Base-by-base conservation (phyloP, 2,888 invertebrate genomes). In the Drosophila quinaria region DNA sequence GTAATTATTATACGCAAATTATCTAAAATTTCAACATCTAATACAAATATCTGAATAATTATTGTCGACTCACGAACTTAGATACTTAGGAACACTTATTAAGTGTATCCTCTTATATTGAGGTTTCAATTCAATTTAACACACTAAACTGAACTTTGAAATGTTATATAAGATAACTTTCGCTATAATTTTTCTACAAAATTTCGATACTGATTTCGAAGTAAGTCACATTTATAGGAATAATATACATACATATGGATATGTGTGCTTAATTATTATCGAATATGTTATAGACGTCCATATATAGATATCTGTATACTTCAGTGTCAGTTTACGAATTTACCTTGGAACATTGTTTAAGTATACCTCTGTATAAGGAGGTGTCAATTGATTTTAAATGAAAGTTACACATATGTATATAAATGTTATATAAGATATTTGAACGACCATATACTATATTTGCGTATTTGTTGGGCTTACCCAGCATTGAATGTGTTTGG, bases 241-340 rank as follows among this genome's bases (percentile, higher is more conserved):
- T 25, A 51, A 15, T 51, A 51, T n/a, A n/a, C n/a, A n/a, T n/a
- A n/a, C n/a, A n/a, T 51, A 22, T 22, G 25, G 17, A 25, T 25
- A 19, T 41, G 47, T 46, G 46, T 3, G 46, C n/a, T 25, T 25
- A 22, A 29, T 15, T n/a, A 5, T 22, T 55, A 56, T 44, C 22
- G 15, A 56, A 22, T 35, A 35, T 33, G 33, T 13, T 44, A 44
- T 56, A 33, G 55, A 56, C 44, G 55, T 56, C 55, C 35, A 56
- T 15, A 44, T 37, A 22, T 13, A 41, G 31, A 42, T 31, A 42
- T 42, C 33, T 51, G 51, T 51, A 35, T 19, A 22, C 22, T 15
- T 47, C 29, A 47, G 47, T 47, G 8, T 47, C 8, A 15, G 29
- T 1, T 15, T 47, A n/a, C 47, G 47, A 47, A 47, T 47, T 47